Percentiles rank a stretch among this genome's conserved stretches.
phyloP scores from a whole-genome alignment of 2,113 vertebrate species.

The Pangasianodon hypophthalmus region DNA sequence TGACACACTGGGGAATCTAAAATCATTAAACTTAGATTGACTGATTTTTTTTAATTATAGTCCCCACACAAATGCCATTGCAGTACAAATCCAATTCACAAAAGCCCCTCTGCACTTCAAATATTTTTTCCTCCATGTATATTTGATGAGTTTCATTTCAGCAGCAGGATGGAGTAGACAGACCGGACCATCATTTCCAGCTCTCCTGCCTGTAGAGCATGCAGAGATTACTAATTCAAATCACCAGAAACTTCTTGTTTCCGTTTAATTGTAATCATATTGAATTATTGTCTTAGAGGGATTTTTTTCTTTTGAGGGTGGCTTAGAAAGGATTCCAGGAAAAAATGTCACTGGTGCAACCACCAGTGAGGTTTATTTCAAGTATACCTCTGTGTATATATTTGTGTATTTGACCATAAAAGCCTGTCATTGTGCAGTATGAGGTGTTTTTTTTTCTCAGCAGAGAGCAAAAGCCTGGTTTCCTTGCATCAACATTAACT shows the following conservation, averaged over 20 bases:
- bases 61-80: not conserved
- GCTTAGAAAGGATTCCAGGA: constrained; percentile 13
- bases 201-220: constrained; percentile 12
- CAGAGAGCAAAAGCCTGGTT: constrained; percentile 8
- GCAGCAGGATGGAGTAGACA: constrained; percentile 25
- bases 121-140: constrained; percentile 31
- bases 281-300: constrained; percentile 15
- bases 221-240: constrained; percentile 42
- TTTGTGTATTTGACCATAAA: constrained; percentile 28
- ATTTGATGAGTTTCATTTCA: constrained; percentile 45
- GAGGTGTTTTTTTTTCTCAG: constrained; percentile 20
- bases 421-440: constrained; percentile 33
- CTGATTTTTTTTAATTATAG: constrained; percentile 30
- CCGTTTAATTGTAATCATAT: constrained; percentile 14
- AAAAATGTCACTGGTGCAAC: not conserved
- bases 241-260: constrained; percentile 24
- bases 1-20: not conserved
- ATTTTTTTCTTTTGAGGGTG: constrained; percentile 29
- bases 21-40: constrained; percentile 11
- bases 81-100: not conserved
- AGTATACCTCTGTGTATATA: not conserved
- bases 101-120: constrained; percentile 13
- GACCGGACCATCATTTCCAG: constrained; percentile 17
- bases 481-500: constrained; percentile 47
- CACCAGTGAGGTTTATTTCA: constrained; percentile 19